Base-by-base conservation (phyloP, 2,113 vertebrate species). In the Amblyornis subalaris region DNA sequence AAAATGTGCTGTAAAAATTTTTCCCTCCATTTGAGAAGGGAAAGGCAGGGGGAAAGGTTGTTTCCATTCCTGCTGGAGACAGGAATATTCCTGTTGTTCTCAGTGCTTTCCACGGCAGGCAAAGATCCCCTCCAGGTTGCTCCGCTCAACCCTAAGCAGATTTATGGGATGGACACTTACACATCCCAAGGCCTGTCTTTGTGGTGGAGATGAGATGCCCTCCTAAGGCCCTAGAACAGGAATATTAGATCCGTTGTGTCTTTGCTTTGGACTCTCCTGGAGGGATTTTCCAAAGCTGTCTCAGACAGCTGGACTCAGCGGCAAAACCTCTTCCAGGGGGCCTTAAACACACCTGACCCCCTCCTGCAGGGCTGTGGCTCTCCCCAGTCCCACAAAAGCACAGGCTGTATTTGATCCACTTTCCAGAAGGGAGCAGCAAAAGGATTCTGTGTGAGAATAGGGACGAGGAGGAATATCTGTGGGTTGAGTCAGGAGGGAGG, bases 391-490 rank as follows among this genome's bases (percentile, higher is more conserved):
- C 82, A 66, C 38, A 40, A 26, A 70, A 90, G 11, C 29, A 35
- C 8, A 14, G 51, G 31, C 47, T 90, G 88, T 93, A 73, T 66
- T 95, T 94, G 88, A 88, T 62, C 33, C 62, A 40, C 42, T 58
- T 94, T 83, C 92, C 90, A 93, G 90, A 96, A 94, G 88, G 38
- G 94, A 95, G 82, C 85, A 93, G 94, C 79, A 90, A 51, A 96
- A 94, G 71, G 50, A 83, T 93, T 94, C 44, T 90, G 33, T 82
- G 70, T 38, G 78, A 87, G 36, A 82, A 50, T 33, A 88, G 26
- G 69, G 62, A 77, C 42, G 6, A 86, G 31, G 42, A 83, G 60
- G 36, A 74, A 38, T 18, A 54, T 38, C 54, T 7, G 10, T 18
- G 19, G 33, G 36, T 22, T 80, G 84, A 86, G 90, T 64, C 20